Evolutionary conservation across 1,140 invertebrate genomes (phyloP), one percentile per base, ranked within the genome.

Genomic region (Drosophila suzukii): DNA sequence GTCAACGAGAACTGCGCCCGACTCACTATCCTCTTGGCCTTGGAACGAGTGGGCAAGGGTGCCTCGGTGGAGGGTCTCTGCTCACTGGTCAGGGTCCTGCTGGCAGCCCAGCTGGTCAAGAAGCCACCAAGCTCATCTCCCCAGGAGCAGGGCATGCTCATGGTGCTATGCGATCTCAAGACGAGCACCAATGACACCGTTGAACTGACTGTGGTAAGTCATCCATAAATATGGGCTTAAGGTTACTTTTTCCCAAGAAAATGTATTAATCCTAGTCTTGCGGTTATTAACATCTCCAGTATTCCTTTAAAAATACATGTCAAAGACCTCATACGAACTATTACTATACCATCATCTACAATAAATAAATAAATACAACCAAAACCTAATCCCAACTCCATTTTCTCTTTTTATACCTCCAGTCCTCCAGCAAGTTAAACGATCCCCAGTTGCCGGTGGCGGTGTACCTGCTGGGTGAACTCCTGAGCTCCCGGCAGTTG

Each of bases 181-280:
- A 93, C 94, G 0, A 95, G 95, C 20, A 95, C 95, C 53, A 96
- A 96, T 80, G 96, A 97, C 82, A 96, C 96, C 3, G 94, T 98
- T 46, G 97, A 97, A 93, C 95, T 98, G n/a, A 97, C 97, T 13
- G 93, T 98, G 93, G 96, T 97, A 92, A 95, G 94, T n/a, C n/a
- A n/a, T n/a, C n/a, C n/a, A 17, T n/a, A 8, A n/a, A 43, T 43
- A 8, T 15, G 3, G 3, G n/a, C 10, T 36, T 7, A 36, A 10
- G 7, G 34, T 8, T 10, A 20, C 20, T 38, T 38, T 8, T 7
- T 8, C 34, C 6, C 30, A 30, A 30, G 30, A 30, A 30, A 30
- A 30, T 30, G 2, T 30, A 3, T 30, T 30, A 6, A 3, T 30
- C 4, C 6, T 39, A 1, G 13, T 12, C 13, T 39, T n/a, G 12